Evolutionary conservation across 2,797 vertebrate species (phyloP).

Genomic region (Sarcophilus harrisii): DNA sequence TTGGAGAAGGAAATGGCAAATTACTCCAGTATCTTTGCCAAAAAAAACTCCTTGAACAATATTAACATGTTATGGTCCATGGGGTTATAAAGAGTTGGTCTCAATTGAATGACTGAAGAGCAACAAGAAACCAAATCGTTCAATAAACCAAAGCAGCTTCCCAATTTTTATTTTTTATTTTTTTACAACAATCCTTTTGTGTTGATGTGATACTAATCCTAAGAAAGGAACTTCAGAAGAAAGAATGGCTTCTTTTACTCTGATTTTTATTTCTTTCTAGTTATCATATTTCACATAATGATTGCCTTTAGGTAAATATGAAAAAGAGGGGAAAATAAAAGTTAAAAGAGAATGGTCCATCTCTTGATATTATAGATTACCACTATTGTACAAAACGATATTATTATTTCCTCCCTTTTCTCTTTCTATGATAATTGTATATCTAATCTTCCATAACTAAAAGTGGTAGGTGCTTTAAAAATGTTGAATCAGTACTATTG

Average conservation of each 20-base stretch:
- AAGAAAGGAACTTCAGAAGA: conserved; percentile 23
- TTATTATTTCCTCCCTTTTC: neutral
- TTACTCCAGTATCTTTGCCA: too few species aligned
- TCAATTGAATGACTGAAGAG: neutral
- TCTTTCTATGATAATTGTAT: conserved; percentile 20
- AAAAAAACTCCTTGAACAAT: too few species aligned
- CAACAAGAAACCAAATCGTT: conserved; percentile 42
- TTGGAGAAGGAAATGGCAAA: too few species aligned
- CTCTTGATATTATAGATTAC: neutral
- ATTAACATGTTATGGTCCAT: too few species aligned
- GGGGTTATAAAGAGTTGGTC: too few species aligned
- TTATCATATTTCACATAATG: conserved; percentile 19
- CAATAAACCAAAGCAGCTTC: neutral
- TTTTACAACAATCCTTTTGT: conserved; percentile 33
- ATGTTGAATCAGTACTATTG: conserved; percentile 3
- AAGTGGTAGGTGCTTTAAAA: conserved; percentile 35
- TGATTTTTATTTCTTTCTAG: conserved; percentile 33
- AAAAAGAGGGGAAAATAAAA: neutral
- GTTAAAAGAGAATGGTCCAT: neutral
- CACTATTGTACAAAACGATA: neutral
- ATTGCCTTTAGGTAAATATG: conserved; percentile 7
- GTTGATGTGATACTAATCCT: conserved; percentile 7
- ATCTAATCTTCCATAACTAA: conserved; percentile 25
- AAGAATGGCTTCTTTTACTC: conserved; percentile 51
- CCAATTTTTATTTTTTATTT: conserved; percentile 3